Evolutionary conservation across 2,113 vertebrate species (phyloP).

Genomic region (Syngnathus typhle): DNA sequence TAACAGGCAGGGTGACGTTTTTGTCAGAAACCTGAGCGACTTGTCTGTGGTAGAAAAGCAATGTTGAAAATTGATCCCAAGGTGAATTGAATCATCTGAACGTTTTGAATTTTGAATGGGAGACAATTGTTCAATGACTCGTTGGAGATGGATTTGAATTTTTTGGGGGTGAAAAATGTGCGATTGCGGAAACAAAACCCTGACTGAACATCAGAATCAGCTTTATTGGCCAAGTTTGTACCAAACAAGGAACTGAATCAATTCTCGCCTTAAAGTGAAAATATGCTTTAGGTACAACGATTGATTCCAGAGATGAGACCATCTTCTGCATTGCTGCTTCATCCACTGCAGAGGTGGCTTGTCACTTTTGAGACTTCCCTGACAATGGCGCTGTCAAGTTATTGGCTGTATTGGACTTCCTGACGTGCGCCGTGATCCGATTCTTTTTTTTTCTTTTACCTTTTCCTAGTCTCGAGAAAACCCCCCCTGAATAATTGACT

Average conservation of each 20-base stretch:
- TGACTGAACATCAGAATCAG: not conserved
- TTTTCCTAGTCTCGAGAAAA: constrained; percentile 6
- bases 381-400: constrained; percentile 42
- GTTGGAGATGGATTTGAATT: too few relatives aligned
- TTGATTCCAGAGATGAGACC: not conserved
- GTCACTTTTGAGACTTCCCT: constrained; percentile 57
- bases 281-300: not conserved
- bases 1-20: constrained; percentile 32
- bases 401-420: constrained; percentile 46
- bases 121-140: too few relatives aligned
- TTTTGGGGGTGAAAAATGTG: too few relatives aligned
- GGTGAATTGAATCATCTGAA: too few relatives aligned
- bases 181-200: too few relatives aligned
- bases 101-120: too few relatives aligned
- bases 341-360: constrained; percentile 65
- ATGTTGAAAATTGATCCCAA: too few relatives aligned
- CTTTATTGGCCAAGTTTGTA: too few relatives aligned
- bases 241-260: too few relatives aligned
- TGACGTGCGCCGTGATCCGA: constrained; percentile 49
- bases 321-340: not conserved
- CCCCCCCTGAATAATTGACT: constrained; percentile 44
- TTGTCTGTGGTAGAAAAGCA: not conserved
- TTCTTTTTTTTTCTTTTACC: constrained; percentile 55
- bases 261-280: not conserved
- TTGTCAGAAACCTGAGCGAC: not conserved